These are phyloP conservation scores for Sturmia bella DNA, from an alignment of 2,888 invertebrate genomes.

Conservation along the genomic window DNA sequence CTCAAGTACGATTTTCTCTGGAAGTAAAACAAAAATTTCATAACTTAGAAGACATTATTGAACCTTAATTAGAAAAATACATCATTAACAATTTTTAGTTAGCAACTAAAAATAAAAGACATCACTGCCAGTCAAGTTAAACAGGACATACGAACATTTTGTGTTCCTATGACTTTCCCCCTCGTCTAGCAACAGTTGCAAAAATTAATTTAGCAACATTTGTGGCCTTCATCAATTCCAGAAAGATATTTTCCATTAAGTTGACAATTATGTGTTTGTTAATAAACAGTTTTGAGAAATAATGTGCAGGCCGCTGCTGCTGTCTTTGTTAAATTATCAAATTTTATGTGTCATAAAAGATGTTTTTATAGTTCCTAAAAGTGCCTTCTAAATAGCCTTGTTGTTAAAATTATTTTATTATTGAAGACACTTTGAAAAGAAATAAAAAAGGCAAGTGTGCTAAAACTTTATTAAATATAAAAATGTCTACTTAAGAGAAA, in stretches of 20 bases:
- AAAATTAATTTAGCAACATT: constrained; percentile 41
- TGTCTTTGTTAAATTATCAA: constrained; percentile 37
- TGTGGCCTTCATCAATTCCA: too few relatives aligned
- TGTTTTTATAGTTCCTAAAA: constrained; percentile 17
- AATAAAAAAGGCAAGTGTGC: too few relatives aligned
- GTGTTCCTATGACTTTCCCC: too few relatives aligned
- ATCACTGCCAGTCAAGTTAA: too few relatives aligned
- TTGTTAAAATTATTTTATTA: constrained; percentile 8
- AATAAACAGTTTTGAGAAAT: neutral
- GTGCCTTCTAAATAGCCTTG: neutral
- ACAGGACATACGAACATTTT: too few relatives aligned
- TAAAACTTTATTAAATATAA: neutral
- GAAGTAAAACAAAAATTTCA: too few relatives aligned
- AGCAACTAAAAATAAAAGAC: neutral
- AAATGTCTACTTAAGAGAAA: too few relatives aligned
- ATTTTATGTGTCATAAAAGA: constrained; percentile 35
- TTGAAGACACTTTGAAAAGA: neutral
- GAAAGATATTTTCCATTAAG: constrained; percentile 16
- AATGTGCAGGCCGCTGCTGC: neutral
- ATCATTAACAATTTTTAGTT: neutral
- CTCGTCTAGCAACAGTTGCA: neutral
- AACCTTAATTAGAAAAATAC: too few relatives aligned
- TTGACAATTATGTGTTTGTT: constrained; percentile 29
- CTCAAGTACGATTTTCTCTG: too few relatives aligned
- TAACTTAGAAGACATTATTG: too few relatives aligned